These are phyloP conservation scores for Furcula furcula DNA, from an alignment of 2,888 invertebrate genomes.

Conservation along the genomic window DNA sequence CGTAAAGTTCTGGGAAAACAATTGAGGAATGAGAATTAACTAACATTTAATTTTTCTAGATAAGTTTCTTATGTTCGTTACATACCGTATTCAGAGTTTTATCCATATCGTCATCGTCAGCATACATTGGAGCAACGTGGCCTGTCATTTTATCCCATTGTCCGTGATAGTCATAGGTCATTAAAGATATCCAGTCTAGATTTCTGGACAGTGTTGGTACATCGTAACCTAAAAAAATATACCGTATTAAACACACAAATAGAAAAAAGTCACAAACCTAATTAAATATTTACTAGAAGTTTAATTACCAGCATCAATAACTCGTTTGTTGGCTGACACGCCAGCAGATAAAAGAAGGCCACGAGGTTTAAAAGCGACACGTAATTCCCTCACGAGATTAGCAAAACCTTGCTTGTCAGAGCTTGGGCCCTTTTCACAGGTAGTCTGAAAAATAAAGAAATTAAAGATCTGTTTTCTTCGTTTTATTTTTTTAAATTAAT, in stretches of 20 bases:
- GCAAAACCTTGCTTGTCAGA: constrained; percentile 92
- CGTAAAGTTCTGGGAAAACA: constrained; percentile 86
- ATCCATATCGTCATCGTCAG: constrained; percentile 87
- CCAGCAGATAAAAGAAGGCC: constrained; percentile 90
- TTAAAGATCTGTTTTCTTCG: too few relatives aligned
- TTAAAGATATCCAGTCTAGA: constrained; percentile 94
- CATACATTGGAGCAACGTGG: constrained; percentile 94
- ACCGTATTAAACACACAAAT: constrained; percentile 2
- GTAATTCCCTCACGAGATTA: constrained; percentile 87
- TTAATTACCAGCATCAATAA: constrained; percentile 87
- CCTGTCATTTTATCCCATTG: constrained; percentile 96
- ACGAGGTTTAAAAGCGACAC: constrained; percentile 85
- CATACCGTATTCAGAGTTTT: constrained; percentile 87
- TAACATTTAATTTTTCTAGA: too few relatives aligned
- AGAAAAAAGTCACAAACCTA: not conserved
- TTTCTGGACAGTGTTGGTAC: constrained; percentile 87
- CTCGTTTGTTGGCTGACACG: constrained; percentile 91
- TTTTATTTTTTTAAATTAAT: too few relatives aligned
- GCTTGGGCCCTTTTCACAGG: constrained; percentile 90
- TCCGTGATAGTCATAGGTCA: constrained; percentile 96
- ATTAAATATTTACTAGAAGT: not conserved
- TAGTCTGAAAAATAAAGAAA: constrained; percentile 73
- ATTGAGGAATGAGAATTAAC: too few relatives aligned
- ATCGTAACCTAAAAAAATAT: constrained; percentile 82
- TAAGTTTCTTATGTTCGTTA: not conserved